Conservation (phyloP, 2,797 vertebrate genomes). For the Nasua narica region DNA sequence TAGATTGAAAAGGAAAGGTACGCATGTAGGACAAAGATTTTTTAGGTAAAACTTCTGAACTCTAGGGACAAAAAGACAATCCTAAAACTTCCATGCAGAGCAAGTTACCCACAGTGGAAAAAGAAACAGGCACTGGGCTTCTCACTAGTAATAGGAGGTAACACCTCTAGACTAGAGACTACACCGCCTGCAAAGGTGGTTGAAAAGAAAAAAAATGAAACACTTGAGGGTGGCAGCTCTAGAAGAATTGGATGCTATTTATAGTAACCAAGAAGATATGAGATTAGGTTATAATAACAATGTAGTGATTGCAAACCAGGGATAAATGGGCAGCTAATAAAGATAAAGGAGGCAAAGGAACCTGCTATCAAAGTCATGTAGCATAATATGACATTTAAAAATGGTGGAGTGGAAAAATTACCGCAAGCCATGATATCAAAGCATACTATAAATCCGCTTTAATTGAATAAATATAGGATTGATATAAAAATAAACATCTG, state of each 20-base stretch:
- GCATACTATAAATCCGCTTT: not conserved
- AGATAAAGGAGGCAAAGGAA: not conserved
- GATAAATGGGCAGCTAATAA: not conserved
- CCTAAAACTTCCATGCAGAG: not conserved
- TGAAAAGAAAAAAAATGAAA: conserved; percentile 27
- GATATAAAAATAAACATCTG: not conserved
- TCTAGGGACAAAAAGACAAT: not conserved
- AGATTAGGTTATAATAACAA: not conserved
- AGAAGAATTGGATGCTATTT: not conserved
- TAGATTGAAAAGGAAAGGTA: not conserved
- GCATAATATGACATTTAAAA: not conserved
- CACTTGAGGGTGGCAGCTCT: not conserved
- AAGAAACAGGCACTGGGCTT: not conserved
- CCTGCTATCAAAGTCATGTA: conserved; percentile 20
- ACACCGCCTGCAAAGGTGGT: not conserved
- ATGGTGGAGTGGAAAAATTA: not conserved
- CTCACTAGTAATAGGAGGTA: not conserved
- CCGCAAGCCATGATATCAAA: not conserved
- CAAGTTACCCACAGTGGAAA: not conserved
- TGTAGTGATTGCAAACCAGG: not conserved
- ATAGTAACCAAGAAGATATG: not conserved
- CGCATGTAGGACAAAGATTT: not conserved
- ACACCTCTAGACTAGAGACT: not conserved
- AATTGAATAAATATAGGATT: not conserved
- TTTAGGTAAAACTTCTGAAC: not conserved